phyloP scores from a whole-genome alignment of 1,140 invertebrate species.

The Zaprionus vittiger region DNA sequence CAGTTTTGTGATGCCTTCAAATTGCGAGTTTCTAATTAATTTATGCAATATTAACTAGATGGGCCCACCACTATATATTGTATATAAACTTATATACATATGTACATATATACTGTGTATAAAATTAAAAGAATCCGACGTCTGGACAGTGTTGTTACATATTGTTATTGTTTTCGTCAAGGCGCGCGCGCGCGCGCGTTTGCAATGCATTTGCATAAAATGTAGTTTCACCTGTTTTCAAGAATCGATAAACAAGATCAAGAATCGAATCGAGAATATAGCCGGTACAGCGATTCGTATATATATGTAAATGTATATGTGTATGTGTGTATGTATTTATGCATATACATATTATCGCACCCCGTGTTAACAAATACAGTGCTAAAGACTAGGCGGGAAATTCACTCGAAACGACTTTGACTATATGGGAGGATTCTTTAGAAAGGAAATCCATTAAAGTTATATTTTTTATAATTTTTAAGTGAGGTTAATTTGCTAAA shows the following conservation, averaged over 20 bases:
- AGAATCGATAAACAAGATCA: conserved; percentile 31
- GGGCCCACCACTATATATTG: conserved; percentile 18
- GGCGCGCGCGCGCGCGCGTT: conserved; percentile 47
- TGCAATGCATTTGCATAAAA: conserved; percentile 75
- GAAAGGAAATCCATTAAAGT: too few species aligned
- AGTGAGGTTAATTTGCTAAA: too few species aligned
- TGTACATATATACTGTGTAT: conserved; percentile 27
- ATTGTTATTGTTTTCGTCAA: conserved; percentile 47
- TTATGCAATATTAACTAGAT: conserved; percentile 22
- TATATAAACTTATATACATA: background rate
- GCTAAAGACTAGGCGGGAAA: background rate
- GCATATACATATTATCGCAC: background rate
- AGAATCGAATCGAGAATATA: conserved; percentile 30
- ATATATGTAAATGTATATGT: background rate
- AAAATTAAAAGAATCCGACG: conserved; percentile 17
- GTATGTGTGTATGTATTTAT: background rate
- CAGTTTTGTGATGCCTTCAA: conserved; percentile 9
- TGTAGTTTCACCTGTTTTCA: conserved; percentile 76
- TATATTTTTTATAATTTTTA: too few species aligned
- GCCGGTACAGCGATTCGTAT: conserved; percentile 2
- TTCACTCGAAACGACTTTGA: background rate
- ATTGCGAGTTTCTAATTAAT: conserved; percentile 34
- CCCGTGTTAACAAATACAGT: background rate
- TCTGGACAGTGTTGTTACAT: conserved; percentile 51
- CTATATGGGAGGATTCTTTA: too few species aligned